These are phyloP conservation scores for Cephonodes hylas DNA, from an alignment of 2,888 invertebrate species.

Conservation along the genomic window DNA sequence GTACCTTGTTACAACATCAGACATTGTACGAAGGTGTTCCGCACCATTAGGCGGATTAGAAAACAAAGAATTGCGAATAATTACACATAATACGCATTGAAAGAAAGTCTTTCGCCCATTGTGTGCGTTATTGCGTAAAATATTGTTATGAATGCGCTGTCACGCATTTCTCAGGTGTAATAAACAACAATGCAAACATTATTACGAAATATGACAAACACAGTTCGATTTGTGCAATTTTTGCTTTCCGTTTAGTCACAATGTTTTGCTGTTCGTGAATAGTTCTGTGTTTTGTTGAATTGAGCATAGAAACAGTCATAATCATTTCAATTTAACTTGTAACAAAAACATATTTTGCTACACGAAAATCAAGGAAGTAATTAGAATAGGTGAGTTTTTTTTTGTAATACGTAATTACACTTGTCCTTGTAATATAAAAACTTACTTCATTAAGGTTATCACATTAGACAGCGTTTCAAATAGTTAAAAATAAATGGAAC, in stretches of 20 bases:
- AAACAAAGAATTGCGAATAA: constrained; percentile 65
- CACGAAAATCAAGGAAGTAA: background rate
- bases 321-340: background rate
- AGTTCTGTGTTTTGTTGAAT: constrained; percentile 11
- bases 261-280: constrained; percentile 13
- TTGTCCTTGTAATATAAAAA: background rate
- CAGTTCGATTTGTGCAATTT: constrained; percentile 33
- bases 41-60: constrained; percentile 62
- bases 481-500: constrained; percentile 4
- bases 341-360: background rate
- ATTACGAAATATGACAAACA: constrained; percentile 35
- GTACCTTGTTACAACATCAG: constrained; percentile 59
- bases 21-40: constrained; percentile 67
- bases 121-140: constrained; percentile 59
- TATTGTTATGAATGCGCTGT: constrained; percentile 45
- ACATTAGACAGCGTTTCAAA: background rate
- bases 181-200: constrained; percentile 30
- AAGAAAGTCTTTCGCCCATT: constrained; percentile 76
- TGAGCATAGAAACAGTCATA: background rate
- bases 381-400: background rate
- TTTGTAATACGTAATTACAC: background rate
- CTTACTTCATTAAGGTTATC: background rate
- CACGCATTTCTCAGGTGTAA: constrained; percentile 55
- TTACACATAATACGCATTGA: constrained; percentile 60
- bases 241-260: constrained; percentile 32